These are phyloP conservation scores for Micrasema longulum DNA, from an alignment of 1,140 invertebrate genomes.

Conservation along the genomic window DNA sequence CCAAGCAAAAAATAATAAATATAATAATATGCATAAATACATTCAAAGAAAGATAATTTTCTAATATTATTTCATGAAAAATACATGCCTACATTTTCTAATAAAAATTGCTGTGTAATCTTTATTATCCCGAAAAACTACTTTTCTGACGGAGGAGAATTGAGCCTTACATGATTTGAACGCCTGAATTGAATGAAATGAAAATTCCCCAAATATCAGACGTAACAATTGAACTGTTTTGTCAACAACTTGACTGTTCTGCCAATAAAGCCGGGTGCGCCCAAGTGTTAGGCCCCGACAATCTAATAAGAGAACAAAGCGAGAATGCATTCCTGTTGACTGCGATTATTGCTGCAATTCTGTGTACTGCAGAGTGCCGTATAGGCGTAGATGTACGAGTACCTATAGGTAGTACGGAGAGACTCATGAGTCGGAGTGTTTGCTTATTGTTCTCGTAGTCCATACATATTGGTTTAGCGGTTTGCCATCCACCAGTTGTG, in stretches of 20 bases:
- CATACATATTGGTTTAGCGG: background rate
- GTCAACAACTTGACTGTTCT: background rate
- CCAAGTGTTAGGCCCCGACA: conserved; percentile 8
- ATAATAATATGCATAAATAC: too few relatives aligned
- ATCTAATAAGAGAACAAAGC: conserved; percentile 38
- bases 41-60: too few relatives aligned
- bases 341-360: conserved; percentile 25
- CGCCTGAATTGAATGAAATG: background rate
- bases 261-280: background rate
- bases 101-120: background rate
- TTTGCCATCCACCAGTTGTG: background rate
- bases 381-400: background rate
- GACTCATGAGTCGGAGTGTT: background rate
- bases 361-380: background rate
- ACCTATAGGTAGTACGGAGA: background rate
- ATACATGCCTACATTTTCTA: background rate
- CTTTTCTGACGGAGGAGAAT: background rate
- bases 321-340: conserved; percentile 19
- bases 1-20: too few relatives aligned
- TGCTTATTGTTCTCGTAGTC: background rate
- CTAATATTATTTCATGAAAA: background rate
- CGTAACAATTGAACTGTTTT: background rate
- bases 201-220: background rate
- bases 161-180: background rate
- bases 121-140: background rate